A percentile compares a stretch with the other conserved stretches of the same genome.
These are phyloP conservation scores for Meloidogyne hapla DNA, from an alignment of 1,140 invertebrate genomes.

Conservation along the genomic window DNA sequence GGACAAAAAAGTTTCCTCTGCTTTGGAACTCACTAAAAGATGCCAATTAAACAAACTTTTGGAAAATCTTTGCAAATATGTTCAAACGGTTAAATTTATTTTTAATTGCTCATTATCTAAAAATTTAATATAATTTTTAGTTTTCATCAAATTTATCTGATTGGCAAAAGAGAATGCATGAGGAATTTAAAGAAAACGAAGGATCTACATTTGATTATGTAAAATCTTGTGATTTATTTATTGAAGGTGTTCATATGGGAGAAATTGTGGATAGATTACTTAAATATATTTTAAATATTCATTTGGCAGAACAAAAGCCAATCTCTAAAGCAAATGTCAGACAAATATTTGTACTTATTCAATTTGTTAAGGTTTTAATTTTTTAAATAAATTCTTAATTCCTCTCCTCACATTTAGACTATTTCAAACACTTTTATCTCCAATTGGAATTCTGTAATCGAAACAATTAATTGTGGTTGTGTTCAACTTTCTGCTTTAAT, in stretches of 20 bases:
- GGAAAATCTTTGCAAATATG: conserved; percentile 1
- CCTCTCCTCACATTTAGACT: conserved; percentile 60
- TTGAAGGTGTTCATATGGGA: conserved; percentile 68
- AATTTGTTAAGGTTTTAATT: conserved; percentile 74
- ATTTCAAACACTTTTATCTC: conserved; percentile 72
- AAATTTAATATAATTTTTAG: background rate
- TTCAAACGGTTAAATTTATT: conserved; percentile 1
- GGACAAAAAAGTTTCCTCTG: background rate
- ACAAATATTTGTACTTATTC: conserved; percentile 77
- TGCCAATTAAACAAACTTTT: conserved; percentile 6
- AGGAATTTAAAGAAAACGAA: conserved; percentile 64
- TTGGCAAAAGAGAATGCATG: conserved; percentile 12
- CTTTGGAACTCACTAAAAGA: background rate
- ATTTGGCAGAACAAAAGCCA: conserved; percentile 74
- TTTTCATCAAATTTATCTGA: background rate
- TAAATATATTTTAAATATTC: conserved; percentile 76
- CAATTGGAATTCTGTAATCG: conserved; percentile 70
- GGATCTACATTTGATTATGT: conserved; percentile 71
- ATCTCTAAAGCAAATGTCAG: conserved; percentile 77
- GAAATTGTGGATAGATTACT: conserved; percentile 68
- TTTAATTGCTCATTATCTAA: background rate
- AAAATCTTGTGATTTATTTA: conserved; percentile 54
- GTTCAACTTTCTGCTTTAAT: conserved; percentile 16
- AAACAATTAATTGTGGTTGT: conserved; percentile 65
- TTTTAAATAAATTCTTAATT: conserved; percentile 17